Conservation (phyloP, 2,888 invertebrate genomes). For the Lepidochrysops patricia region DNA sequence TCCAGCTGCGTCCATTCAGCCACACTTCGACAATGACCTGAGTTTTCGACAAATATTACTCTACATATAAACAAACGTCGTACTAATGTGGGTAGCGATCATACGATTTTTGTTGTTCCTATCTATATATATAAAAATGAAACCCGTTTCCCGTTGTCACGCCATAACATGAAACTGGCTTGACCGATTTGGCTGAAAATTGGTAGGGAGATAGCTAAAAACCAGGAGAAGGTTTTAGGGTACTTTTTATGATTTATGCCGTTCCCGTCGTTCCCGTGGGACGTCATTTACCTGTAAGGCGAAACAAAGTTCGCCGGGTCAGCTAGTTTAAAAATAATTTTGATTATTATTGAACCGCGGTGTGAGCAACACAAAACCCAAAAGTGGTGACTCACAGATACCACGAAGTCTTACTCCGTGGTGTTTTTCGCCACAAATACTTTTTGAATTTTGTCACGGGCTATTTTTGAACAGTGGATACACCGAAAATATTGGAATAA, state of each 20-base stretch:
- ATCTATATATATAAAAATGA: no score
- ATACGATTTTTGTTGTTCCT: not conserved
- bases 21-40: slow-evolving; percentile 64
- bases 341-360: no score
- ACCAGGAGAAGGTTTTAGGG: no score
- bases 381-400: not conserved
- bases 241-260: no score
- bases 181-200: no score
- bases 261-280: no score
- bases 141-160: no score
- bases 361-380: no score
- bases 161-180: no score
- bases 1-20: slow-evolving; percentile 68
- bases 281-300: no score
- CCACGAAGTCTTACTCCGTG: not conserved
- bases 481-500: not conserved
- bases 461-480: not conserved
- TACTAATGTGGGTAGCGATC: slow-evolving; percentile 2
- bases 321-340: not conserved
- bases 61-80: slow-evolving; percentile 10
- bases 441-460: not conserved
- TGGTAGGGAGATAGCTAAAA: no score
- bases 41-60: slow-evolving; percentile 31
- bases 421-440: not conserved
- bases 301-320: no score